Evolutionary conservation across 2,113 vertebrate genomes (phyloP).

Genomic region (Micronisus gabar): DNA sequence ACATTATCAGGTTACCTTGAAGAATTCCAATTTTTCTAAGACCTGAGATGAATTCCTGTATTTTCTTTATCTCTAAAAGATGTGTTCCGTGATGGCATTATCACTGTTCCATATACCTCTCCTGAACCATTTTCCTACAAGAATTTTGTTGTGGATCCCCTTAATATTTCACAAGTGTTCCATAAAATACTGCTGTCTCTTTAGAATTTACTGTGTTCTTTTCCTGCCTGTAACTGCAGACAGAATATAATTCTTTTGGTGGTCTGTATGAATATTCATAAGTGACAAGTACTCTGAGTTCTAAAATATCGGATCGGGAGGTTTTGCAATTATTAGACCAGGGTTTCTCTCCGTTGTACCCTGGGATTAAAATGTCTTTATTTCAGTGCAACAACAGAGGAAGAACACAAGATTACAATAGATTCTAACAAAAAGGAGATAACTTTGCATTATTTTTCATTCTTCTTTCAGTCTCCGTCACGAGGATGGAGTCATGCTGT

Average conservation of each 20-base stretch:
- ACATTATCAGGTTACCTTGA: not conserved
- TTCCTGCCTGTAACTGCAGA: not conserved
- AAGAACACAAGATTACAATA: slow-evolving; percentile 68
- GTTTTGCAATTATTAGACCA: slow-evolving; percentile 68
- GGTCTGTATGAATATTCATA: slow-evolving; percentile 55
- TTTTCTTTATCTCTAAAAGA: not conserved
- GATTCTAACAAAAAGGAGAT: slow-evolving; percentile 70
- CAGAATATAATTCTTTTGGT: slow-evolving; percentile 24
- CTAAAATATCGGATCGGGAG: slow-evolving; percentile 10
- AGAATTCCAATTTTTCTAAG: not conserved
- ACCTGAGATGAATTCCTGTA: not conserved
- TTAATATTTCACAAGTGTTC: not conserved
- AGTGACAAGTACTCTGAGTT: slow-evolving; percentile 38
- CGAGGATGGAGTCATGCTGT: slow-evolving; percentile 69
- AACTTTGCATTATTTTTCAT: slow-evolving; percentile 80
- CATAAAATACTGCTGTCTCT: not conserved
- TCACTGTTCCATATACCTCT: not conserved
- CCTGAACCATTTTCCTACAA: not conserved
- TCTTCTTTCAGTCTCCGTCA: slow-evolving; percentile 69
- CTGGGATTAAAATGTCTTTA: slow-evolving; percentile 66
- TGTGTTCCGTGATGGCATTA: not conserved
- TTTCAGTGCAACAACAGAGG: slow-evolving; percentile 56
- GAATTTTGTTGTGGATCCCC: not conserved
- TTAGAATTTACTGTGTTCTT: not conserved
- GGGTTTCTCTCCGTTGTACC: slow-evolving; percentile 39